Percentiles rank a stretch among this genome's conserved stretches.
Conservation (phyloP, 2,888 invertebrate genomes). For the Xanthostigma xanthostigma region DNA sequence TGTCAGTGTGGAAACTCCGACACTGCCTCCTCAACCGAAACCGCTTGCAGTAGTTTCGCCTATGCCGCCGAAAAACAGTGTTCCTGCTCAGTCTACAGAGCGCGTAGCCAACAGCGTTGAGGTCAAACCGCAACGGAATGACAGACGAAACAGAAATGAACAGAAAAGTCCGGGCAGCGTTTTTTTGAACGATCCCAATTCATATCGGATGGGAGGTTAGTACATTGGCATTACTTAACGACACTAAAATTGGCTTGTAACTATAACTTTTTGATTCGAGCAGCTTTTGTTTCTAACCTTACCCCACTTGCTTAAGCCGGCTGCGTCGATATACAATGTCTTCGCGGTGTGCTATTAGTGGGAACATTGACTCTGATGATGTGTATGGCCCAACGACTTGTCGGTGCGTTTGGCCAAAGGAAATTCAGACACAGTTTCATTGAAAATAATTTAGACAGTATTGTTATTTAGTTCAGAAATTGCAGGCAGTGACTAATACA, state of each 20-base stretch:
- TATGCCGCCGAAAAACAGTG: constrained; percentile 21
- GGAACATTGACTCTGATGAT: constrained; percentile 7
- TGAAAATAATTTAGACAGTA: constrained; percentile 6
- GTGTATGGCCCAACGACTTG: constrained; percentile 2
- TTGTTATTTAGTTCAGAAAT: too few relatives aligned
- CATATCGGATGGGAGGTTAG: constrained; percentile 56
- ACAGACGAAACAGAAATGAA: constrained; percentile 14
- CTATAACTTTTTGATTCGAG: neutral
- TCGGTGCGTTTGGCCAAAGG: neutral
- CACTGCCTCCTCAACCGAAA: constrained; percentile 21
- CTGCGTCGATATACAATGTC: constrained; percentile 4
- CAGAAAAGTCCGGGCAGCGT: constrained; percentile 30
- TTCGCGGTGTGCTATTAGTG: constrained; percentile 6
- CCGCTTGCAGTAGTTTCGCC: constrained; percentile 47
- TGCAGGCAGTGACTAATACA: too few relatives aligned
- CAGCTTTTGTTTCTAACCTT: neutral
- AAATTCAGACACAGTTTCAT: neutral
- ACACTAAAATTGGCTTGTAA: neutral
- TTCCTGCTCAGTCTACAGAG: constrained; percentile 5
- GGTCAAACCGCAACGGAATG: neutral
- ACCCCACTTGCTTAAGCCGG: constrained; percentile 9
- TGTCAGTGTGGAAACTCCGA: constrained; percentile 14
- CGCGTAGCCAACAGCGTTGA: neutral
- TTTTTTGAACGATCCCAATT: constrained; percentile 47
- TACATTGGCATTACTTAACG: constrained; percentile 9